A percentile compares a stretch with the other conserved stretches of the same genome.
phyloP scores from a whole-genome alignment of 2,888 invertebrate genomes.

The Diploptera punctata region DNA sequence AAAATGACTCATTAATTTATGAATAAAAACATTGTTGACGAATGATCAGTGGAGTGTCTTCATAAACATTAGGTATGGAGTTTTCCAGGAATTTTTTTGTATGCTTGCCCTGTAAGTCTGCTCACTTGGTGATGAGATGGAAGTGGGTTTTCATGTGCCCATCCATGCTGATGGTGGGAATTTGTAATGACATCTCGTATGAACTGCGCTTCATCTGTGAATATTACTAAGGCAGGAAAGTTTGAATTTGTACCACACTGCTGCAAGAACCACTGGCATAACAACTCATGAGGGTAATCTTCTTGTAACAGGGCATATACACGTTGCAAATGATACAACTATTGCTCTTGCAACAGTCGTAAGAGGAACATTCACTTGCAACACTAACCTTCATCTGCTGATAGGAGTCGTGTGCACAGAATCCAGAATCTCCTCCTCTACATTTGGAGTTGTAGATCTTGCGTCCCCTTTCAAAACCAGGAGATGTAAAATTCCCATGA shows the following conservation, averaged over 20 bases:
- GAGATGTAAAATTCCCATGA: not conserved
- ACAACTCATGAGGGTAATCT: not conserved
- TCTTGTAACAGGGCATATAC: too few relatives aligned
- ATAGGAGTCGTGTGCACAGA: not conserved
- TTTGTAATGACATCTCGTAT: not conserved
- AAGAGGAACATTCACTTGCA: not conserved
- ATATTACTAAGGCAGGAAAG: not conserved
- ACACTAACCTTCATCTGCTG: not conserved
- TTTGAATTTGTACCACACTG: not conserved
- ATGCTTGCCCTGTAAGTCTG: too few relatives aligned
- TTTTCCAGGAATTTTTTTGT: too few relatives aligned
- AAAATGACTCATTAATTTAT: too few relatives aligned
- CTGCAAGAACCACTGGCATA: not conserved
- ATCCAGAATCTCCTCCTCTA: not conserved
- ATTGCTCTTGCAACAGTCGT: not conserved
- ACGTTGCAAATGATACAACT: too few relatives aligned
- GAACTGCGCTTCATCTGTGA: not conserved
- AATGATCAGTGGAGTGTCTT: too few relatives aligned
- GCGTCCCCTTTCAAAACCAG: not conserved
- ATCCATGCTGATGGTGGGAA: not conserved
- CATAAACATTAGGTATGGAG: too few relatives aligned
- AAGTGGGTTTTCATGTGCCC: not conserved
- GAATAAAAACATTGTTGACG: too few relatives aligned
- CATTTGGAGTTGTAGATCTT: not conserved
- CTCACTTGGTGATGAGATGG: too few relatives aligned